These are phyloP conservation scores for Cybosia mesomella DNA, from an alignment of 2,888 invertebrate species.

Conservation along the genomic window DNA sequence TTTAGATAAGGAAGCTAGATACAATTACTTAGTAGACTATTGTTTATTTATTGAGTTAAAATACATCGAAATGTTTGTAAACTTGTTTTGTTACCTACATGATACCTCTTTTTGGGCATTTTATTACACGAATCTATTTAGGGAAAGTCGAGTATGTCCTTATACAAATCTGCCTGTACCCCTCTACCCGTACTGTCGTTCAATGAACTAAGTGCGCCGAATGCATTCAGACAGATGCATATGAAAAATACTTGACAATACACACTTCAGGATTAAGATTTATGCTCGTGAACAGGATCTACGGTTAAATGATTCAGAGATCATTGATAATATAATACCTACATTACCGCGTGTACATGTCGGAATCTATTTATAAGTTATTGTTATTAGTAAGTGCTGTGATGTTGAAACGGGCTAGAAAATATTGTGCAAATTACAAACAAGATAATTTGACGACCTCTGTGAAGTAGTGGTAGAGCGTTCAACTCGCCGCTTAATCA, in stretches of 20 bases:
- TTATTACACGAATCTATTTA: neutral
- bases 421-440: constrained; percentile 4
- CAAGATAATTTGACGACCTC: neutral
- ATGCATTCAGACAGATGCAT: neutral
- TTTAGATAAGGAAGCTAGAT: neutral
- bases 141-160: neutral
- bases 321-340: constrained; percentile 37
- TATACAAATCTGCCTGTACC: neutral
- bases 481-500: neutral
- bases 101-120: no score
- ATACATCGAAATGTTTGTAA: no score
- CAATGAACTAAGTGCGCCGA: neutral
- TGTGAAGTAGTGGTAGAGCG: neutral
- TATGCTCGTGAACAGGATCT: constrained; percentile 37
- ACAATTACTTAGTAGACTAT: neutral
- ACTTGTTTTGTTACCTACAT: neutral
- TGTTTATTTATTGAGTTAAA: neutral
- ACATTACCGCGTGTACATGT: constrained; percentile 27
- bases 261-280: constrained; percentile 10
- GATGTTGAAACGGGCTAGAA: neutral
- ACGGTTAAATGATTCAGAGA: constrained; percentile 49
- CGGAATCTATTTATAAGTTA: constrained; percentile 4
- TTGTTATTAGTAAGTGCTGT: neutral
- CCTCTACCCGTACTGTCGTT: neutral
- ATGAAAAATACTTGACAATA: constrained; percentile 3